phyloP scores from a whole-genome alignment of 1,140 invertebrate genomes.

The Littorina saxatilis region DNA sequence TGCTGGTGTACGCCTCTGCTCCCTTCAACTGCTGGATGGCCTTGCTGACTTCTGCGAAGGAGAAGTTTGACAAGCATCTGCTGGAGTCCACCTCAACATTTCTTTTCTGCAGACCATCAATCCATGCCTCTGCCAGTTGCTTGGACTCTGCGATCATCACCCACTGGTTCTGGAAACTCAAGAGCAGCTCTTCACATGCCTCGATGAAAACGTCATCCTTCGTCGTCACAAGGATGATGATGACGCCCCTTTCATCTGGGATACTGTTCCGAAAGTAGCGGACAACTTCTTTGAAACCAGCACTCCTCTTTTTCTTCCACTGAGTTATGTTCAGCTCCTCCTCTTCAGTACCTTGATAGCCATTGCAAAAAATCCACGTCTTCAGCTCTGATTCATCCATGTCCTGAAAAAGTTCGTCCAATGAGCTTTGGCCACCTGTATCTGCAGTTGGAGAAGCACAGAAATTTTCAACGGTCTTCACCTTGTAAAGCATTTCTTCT shows the following conservation, averaged over 20 bases:
- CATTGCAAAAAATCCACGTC: slow-evolving; percentile 63
- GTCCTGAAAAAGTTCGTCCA: slow-evolving; percentile 46
- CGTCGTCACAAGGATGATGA: slow-evolving; percentile 58
- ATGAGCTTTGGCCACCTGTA: slow-evolving; percentile 14
- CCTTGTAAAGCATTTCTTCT: slow-evolving; percentile 47
- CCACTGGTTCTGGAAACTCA: slow-evolving; percentile 61
- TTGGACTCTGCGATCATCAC: slow-evolving; percentile 53
- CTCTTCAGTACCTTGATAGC: slow-evolving; percentile 46
- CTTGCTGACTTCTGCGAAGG: slow-evolving; percentile 54
- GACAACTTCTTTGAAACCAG: slow-evolving; percentile 57
- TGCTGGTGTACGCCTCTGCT: slow-evolving; percentile 17
- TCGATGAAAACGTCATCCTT: slow-evolving; percentile 61
- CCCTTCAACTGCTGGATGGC: slow-evolving; percentile 41
- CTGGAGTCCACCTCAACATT: slow-evolving; percentile 39
- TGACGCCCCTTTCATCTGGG: slow-evolving; percentile 54
- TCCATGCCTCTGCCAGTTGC: slow-evolving; percentile 48
- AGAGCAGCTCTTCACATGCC: slow-evolving; percentile 56
- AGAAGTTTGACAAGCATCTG: slow-evolving; percentile 49
- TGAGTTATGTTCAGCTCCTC: slow-evolving; percentile 38
- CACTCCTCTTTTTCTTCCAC: slow-evolving; percentile 60
- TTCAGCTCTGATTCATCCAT: slow-evolving; percentile 38
- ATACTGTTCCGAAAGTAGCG: slow-evolving; percentile 52
- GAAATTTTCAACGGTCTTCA: slow-evolving; percentile 54
- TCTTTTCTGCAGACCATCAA: slow-evolving; percentile 48
- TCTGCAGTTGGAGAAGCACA: slow-evolving; percentile 24